These are phyloP conservation scores for Petrosia ficiformis DNA, from an alignment of 37 sponge, comb jelly and placozoan genomes.

Conservation along the genomic window DNA sequence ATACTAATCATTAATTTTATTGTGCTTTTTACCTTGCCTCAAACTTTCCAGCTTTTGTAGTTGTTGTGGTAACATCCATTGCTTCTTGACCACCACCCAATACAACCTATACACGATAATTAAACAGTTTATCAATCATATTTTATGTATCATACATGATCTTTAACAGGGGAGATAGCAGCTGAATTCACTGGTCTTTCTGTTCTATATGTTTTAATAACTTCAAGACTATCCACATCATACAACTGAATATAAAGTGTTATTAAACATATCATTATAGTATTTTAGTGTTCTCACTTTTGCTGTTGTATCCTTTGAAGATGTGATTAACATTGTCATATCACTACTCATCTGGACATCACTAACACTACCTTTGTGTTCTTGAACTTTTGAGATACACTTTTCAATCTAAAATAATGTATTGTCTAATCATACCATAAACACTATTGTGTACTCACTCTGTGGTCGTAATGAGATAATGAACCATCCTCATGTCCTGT, in stretches of 20 bases:
- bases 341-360: constrained; percentile 67
- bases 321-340: constrained; percentile 85
- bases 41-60: constrained; percentile 93
- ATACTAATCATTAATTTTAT: background rate
- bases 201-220: constrained; percentile 86
- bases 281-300: constrained; percentile 43
- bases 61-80: constrained; percentile 94
- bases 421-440: background rate
- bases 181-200: constrained; percentile 98
- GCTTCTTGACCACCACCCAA: constrained; percentile 99
- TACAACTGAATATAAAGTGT: constrained; percentile 53
- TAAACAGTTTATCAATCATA: background rate
- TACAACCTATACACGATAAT: constrained; percentile 54
- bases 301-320: constrained; percentile 88
- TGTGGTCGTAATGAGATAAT: constrained; percentile 57
- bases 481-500: constrained; percentile 93
- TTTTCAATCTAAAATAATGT: background rate
- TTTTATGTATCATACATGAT: constrained; percentile 70
- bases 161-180: constrained; percentile 83
- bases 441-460: constrained; percentile 7
- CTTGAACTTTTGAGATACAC: background rate
- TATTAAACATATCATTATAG: background rate
- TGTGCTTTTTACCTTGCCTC: constrained; percentile 48
- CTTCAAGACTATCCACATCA: constrained; percentile 77
- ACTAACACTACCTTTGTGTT: constrained; percentile 55